Evolutionary conservation across 2,888 invertebrate genomes (phyloP), one percentile per base, ranked within the genome.

Genomic region (Cheilosia scutellata): DNA sequence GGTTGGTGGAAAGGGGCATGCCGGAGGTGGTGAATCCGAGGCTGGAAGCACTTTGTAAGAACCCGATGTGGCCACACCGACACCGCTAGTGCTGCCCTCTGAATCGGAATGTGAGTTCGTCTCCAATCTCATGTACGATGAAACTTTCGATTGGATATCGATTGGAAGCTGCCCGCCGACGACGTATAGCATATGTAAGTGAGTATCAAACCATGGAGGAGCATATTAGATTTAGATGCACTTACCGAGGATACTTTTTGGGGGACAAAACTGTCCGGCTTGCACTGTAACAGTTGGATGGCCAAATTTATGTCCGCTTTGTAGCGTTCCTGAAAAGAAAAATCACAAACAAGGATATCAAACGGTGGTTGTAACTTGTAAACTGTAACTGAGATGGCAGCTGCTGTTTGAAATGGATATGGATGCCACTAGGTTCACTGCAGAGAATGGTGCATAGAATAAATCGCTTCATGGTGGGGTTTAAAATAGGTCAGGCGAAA

Each of bases 221-320:
- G 49, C 49, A 25, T 11, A 25, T 62, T 71, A 29, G 11, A 68
- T 42, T 60, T 20, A 16, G 33, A 37, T 25, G 94, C 95, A 94
- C 96, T 95, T 94, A 97, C 97, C 92, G 96, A 95, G 91, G 97
- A 97, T 90, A 97, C 95, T 93, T 96, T 97, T 91, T 98, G 98
- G 55, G 97, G 95, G 83, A 98, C 96, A 94, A 98, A 98, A 93
- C 97, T 97, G 88, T 97, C 96, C 88, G 98, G 98, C 91, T 98
- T 98, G 92, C 98, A 98, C 91, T 98, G 98, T 70, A 98, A 93
- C 89, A 98, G 94, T 92, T 98, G 98, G 88, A 98, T 98, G 84
- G 98, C 98, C 90, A 98, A 93, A 92, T 96, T 97, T 91, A 98
- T 98, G 92, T 98, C 98, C 90, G 96, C 97, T 92, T 97, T 96